Evolutionary conservation across 2,888 invertebrate species (phyloP).

Genomic region (Pyrocoelia pectoralis): DNA sequence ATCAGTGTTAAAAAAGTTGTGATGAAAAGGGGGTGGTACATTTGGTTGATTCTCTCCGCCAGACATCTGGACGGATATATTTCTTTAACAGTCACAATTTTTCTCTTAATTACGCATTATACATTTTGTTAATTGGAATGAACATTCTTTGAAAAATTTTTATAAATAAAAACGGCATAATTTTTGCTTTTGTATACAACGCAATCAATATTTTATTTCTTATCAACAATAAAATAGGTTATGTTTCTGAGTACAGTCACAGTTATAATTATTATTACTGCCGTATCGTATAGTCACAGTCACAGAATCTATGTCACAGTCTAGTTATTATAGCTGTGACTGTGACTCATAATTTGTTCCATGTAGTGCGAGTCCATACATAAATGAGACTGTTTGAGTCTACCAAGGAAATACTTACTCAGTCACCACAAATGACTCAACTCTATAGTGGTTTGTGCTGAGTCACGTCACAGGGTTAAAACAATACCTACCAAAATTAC

Average conservation of each 20-base stretch:
- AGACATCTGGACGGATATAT: slow-evolving; percentile 39
- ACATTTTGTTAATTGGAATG: background rate
- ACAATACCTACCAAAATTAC: too few species aligned
- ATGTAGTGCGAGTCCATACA: too few species aligned
- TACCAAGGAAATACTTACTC: too few species aligned
- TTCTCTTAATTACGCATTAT: background rate
- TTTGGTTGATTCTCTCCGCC: slow-evolving; percentile 39
- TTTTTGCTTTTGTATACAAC: background rate
- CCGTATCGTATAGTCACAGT: too few species aligned
- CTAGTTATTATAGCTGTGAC: too few species aligned
- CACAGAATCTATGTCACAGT: too few species aligned
- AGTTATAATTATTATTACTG: too few species aligned
- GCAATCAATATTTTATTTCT: background rate
- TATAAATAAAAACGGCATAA: slow-evolving; percentile 10
- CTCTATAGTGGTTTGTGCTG: too few species aligned
- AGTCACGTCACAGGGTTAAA: too few species aligned
- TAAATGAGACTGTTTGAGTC: too few species aligned
- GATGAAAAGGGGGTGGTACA: slow-evolving; percentile 46
- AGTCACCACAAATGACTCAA: too few species aligned
- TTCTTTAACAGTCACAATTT: slow-evolving; percentile 15
- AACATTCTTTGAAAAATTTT: background rate
- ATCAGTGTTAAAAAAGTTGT: slow-evolving; percentile 43
- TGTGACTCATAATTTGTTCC: too few species aligned
- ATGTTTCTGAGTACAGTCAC: background rate
- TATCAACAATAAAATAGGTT: background rate